A percentile compares a stretch with the other conserved stretches of the same genome.
phyloP scores from a whole-genome alignment of 2,888 invertebrate species.

The Napeogenes inachia region DNA sequence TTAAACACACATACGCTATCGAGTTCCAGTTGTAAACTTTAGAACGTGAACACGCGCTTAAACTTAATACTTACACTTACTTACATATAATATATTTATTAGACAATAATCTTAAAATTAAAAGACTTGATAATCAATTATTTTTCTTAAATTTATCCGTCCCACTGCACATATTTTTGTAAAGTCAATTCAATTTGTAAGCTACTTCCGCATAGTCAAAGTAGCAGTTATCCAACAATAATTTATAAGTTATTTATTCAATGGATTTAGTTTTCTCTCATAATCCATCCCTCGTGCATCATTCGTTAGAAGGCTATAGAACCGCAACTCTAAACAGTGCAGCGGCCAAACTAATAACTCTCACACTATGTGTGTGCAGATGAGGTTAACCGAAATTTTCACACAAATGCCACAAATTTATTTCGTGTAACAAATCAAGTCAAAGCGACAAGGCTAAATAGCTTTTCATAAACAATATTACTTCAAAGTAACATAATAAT shows the following conservation, averaged over 20 bases:
- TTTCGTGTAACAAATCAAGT: too few species aligned
- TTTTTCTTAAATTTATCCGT: too few species aligned
- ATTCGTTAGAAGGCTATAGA: slow-evolving; percentile 8
- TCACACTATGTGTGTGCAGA: slow-evolving; percentile 15
- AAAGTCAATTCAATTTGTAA: too few species aligned
- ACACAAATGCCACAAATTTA: slow-evolving; percentile 17
- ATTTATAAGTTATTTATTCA: not conserved
- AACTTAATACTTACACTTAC: not conserved
- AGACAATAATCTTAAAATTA: too few species aligned
- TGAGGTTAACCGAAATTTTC: slow-evolving; percentile 28
- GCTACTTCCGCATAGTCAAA: not conserved
- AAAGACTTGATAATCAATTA: too few species aligned
- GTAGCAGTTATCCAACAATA: not conserved
- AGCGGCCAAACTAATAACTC: slow-evolving; percentile 32
- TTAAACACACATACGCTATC: not conserved
- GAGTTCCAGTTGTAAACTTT: not conserved
- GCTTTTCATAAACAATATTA: not conserved
- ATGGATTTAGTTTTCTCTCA: not conserved
- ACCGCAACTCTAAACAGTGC: slow-evolving; percentile 32
- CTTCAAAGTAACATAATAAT: too few species aligned
- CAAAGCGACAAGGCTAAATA: not conserved
- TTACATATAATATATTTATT: too few species aligned
- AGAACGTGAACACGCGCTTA: not conserved
- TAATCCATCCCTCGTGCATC: slow-evolving; percentile 5
- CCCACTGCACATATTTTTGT: too few species aligned